Base-by-base conservation (phyloP, 1,140 invertebrate genomes). In the Sycophaga agraensis region DNA sequence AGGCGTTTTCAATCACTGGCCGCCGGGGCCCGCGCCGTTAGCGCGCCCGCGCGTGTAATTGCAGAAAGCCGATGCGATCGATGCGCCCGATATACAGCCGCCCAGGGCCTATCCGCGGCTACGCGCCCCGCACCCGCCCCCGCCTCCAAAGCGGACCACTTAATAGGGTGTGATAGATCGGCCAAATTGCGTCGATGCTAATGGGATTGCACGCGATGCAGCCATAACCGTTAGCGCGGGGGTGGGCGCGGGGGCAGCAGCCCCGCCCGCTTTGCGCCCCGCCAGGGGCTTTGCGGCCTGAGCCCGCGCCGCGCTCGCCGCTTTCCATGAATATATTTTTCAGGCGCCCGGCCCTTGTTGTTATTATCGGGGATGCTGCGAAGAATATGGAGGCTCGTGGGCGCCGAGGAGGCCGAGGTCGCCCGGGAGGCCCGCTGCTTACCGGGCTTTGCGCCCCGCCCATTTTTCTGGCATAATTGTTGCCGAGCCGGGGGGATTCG, bases 91-190 rank as follows among this genome's bases (percentile, higher is more conserved):
- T n/a, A n/a, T n/a, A n/a, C n/a, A n/a, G n/a, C n/a, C n/a, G n/a
- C n/a, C n/a, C n/a, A n/a, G n/a, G n/a, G n/a, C n/a, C n/a, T n/a
- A n/a, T n/a, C 11, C 51, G 39, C 35, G 26, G 34, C 16, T 4
- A 35, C 34, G 26, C 37, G 34, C 51, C 2, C 3, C 28, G 28
- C 17, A 21, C 16, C 28, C 45, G 56, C 31, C 21, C 40, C 28
- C 5, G 50, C 42, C 50, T 54, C 64, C 73, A 72, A 74, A 77
- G 76, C 72, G 75, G 71, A 75, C 73, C 77, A 73, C 75, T 78
- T 80, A 79, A 80, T 79, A 79, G 78, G 78, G 76, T 79, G 78
- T 79, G 77, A 80, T 79, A 80, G 78, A 80, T 80, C 77, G 78
- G 76, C 73, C 78, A 80, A 80, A 80, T 79, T 79, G 77, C 78